Evolutionary conservation across 2,797 vertebrate species (phyloP).

Genomic region (Gallinago nigripennis): DNA sequence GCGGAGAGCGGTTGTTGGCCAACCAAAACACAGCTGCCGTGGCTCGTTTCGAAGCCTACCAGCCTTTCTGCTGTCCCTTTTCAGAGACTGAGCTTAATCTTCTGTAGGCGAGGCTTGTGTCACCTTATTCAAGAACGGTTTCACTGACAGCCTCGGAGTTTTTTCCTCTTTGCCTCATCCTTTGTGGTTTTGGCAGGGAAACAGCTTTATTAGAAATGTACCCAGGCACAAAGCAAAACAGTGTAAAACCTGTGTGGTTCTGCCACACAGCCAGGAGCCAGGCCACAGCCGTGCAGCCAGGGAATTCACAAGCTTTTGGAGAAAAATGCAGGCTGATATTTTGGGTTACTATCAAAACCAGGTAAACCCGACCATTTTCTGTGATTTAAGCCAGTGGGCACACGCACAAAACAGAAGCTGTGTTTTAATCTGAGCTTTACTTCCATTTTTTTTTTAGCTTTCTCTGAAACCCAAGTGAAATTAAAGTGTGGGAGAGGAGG

Average conservation of each 20-base stretch:
- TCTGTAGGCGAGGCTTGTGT: neutral
- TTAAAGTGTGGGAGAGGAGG: neutral
- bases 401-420: neutral
- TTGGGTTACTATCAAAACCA: neutral
- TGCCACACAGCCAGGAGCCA: neutral
- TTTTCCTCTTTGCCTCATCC: neutral
- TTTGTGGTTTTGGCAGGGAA: conserved; percentile 15
- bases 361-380: fast-evolving
- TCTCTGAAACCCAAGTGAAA: neutral
- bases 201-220: neutral
- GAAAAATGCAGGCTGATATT: neutral
- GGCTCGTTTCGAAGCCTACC: conserved; percentile 29
- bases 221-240: neutral
- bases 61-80: conserved; percentile 32
- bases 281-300: fast-evolving
- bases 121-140: conserved; percentile 5
- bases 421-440: neutral
- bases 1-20: conserved; percentile 1
- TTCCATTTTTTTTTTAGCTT: neutral
- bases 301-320: neutral
- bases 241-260: neutral
- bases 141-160: neutral
- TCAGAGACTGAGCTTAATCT: conserved; percentile 40
- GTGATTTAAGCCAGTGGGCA: neutral
- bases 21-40: conserved; percentile 58